Conservation (phyloP, 2,797 vertebrate species). For the Synanceia verrucosa region DNA sequence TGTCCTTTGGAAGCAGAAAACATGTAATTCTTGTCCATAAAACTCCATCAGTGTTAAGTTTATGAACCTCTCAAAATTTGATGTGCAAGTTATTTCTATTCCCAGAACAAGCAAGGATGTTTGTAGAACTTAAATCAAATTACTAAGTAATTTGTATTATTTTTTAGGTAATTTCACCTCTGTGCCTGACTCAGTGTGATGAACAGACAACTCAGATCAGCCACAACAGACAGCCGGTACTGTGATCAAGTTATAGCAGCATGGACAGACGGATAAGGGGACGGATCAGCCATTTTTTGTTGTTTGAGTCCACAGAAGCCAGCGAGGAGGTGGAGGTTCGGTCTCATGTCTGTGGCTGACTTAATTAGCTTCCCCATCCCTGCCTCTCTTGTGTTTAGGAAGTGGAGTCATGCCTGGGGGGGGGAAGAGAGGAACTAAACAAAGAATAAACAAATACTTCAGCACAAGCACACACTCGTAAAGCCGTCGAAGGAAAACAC, state of each 20-base stretch:
- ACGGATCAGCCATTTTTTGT: conserved; percentile 20
- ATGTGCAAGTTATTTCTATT: not conserved
- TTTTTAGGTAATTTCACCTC: not conserved
- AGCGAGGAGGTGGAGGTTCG: conserved; percentile 5
- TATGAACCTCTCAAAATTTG: not conserved
- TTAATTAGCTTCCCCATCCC: conserved; percentile 31
- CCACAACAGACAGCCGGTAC: conserved; percentile 1
- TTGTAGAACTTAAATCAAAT: not conserved
- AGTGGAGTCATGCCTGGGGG: conserved; percentile 15
- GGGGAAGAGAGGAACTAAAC: conserved; percentile 14
- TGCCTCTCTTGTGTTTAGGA: not conserved
- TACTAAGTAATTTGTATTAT: not conserved
- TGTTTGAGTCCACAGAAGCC: conserved; percentile 24
- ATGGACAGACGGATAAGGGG: conserved; percentile 28
- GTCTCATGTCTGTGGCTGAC: conserved; percentile 18
- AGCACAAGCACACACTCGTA: not conserved
- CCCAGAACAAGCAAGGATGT: not conserved
- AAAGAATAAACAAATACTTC: conserved; percentile 39
- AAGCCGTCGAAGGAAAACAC: conserved; percentile 8
- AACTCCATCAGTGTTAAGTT: not conserved
- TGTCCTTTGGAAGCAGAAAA: not conserved
- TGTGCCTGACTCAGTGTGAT: conserved; percentile 4
- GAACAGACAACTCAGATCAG: conserved; percentile 27
- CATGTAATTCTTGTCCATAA: not conserved
- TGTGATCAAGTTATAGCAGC: conserved; percentile 6